Evolutionary conservation across 2,113 vertebrate species (phyloP).

Genomic region (Aphyosemion australe): DNA sequence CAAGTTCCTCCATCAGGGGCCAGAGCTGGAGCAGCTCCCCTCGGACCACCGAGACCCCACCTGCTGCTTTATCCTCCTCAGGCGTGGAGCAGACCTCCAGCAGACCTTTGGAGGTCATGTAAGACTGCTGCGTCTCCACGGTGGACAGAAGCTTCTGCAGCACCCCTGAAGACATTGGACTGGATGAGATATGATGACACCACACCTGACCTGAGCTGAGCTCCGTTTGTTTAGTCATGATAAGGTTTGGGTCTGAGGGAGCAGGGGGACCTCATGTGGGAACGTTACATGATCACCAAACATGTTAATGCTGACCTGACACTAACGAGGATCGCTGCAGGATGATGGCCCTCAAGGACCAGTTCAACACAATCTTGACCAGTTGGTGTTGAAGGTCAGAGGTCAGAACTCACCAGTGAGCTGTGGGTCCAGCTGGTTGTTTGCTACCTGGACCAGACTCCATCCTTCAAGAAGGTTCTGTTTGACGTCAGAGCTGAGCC

Average conservation of each 20-base stretch:
- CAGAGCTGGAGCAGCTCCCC: constrained; percentile 84
- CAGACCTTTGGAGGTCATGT: constrained; percentile 82
- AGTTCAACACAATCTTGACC: too few relatives aligned
- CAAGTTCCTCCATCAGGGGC: constrained; percentile 89
- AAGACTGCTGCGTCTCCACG: constrained; percentile 81
- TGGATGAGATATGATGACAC: neutral
- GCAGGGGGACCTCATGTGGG: too few relatives aligned
- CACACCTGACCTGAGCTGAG: too few relatives aligned
- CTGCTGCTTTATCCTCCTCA: constrained; percentile 53
- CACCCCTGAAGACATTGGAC: constrained; percentile 55
- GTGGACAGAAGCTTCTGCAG: constrained; percentile 80
- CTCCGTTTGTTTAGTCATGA: too few relatives aligned
- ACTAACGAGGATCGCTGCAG: too few relatives aligned
- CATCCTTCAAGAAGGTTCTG: constrained; percentile 85
- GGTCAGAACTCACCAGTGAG: constrained; percentile 77
- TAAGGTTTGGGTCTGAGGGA: too few relatives aligned
- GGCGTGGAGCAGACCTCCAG: constrained; percentile 31
- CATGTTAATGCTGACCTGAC: too few relatives aligned
- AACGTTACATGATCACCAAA: too few relatives aligned
- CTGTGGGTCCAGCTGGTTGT: constrained; percentile 83
- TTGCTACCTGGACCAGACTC: constrained; percentile 86
- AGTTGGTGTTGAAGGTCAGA: too few relatives aligned
- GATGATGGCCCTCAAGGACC: too few relatives aligned
- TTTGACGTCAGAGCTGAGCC: constrained; percentile 82
- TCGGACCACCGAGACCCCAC: constrained; percentile 46